A percentile compares a stretch with the other conserved stretches of the same genome.
Conservation (phyloP, 2,113 vertebrate species). For the Otolemur garnettii region DNA sequence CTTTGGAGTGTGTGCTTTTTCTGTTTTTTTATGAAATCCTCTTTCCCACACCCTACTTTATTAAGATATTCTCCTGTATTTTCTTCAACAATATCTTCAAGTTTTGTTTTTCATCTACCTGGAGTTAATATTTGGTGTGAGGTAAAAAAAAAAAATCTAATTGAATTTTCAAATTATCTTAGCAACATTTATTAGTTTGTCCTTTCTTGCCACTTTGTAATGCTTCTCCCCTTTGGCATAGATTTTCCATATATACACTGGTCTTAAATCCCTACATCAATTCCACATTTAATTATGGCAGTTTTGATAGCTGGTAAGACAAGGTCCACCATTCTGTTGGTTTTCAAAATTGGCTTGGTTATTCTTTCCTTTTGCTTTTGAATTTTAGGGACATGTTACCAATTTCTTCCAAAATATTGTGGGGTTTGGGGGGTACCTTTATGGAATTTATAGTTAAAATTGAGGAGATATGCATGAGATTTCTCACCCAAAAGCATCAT, state of each 20-base stretch:
- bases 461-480: neutral
- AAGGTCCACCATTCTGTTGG: neutral
- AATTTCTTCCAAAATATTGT: constrained; percentile 38
- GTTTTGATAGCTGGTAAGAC: neutral
- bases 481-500: neutral
- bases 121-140: neutral
- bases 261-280: neutral
- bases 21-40: neutral
- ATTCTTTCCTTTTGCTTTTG: constrained; percentile 41
- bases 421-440: neutral
- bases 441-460: constrained; percentile 36
- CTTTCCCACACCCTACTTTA: neutral
- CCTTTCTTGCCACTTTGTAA: neutral
- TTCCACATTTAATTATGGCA: neutral
- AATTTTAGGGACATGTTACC: neutral
- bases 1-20: neutral
- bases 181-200: neutral
- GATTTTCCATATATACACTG: neutral
- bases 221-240: neutral
- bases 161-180: neutral
- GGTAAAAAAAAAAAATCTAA: neutral
- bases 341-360: neutral
- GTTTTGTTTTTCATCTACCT: neutral
- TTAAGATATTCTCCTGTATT: neutral
- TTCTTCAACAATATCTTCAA: constrained; percentile 42